These are phyloP conservation scores for Temnothorax longispinosus DNA, from an alignment of 1,140 invertebrate species.

Conservation along the genomic window DNA sequence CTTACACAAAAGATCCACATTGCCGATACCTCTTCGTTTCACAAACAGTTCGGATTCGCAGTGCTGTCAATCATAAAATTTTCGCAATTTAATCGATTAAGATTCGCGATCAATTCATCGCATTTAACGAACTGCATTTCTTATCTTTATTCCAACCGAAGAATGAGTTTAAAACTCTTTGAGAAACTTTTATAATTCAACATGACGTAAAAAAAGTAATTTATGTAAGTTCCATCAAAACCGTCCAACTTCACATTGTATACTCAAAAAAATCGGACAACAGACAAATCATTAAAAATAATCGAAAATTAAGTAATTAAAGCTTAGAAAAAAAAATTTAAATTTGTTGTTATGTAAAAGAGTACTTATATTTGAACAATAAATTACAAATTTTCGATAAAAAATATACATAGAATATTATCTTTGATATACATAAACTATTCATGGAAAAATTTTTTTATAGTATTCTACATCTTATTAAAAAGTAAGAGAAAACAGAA, in stretches of 20 bases:
- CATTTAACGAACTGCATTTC: not conserved
- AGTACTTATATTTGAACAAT: not conserved
- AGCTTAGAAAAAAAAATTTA: not conserved
- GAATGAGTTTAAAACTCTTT: not conserved
- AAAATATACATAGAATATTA: not conserved
- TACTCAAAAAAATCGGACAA: not conserved
- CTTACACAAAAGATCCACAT: slow-evolving; percentile 69
- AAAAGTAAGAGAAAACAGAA: no score
- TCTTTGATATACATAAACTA: not conserved
- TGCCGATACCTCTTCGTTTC: not conserved
- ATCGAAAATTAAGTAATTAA: not conserved
- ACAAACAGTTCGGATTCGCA: not conserved
- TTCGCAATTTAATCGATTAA: not conserved
- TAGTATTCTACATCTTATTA: no score
- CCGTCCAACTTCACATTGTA: slow-evolving; percentile 8
- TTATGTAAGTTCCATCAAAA: not conserved
- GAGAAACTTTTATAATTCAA: not conserved
- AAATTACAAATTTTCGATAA: not conserved
- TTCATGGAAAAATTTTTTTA: not conserved
- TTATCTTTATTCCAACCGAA: not conserved
- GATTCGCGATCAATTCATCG: not conserved
- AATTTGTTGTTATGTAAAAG: not conserved
- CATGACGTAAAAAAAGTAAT: slow-evolving; percentile 5
- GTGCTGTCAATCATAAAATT: not conserved
- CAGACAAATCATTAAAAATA: not conserved